Evolutionary conservation across 2,113 vertebrate genomes (phyloP).

Genomic region (Vidua macroura): DNA sequence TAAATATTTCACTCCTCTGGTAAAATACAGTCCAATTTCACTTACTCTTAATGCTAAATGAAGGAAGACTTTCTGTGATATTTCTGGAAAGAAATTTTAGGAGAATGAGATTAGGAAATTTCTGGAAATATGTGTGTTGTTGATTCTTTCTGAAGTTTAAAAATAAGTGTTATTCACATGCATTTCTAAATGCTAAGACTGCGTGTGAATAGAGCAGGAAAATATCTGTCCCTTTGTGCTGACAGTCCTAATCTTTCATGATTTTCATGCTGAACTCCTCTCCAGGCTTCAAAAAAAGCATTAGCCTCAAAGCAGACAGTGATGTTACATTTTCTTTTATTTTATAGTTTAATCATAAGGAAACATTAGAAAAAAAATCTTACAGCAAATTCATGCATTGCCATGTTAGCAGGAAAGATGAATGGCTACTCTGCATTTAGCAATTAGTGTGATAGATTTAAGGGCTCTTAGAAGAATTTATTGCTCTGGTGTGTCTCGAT

Average conservation of each 20-base stretch:
- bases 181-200: not conserved
- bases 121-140: not conserved
- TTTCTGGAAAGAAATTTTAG: not conserved
- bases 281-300: not conserved
- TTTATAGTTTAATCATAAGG: not conserved
- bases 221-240: not conserved
- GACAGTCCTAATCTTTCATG: not conserved
- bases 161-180: not conserved
- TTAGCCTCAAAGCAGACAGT: not conserved
- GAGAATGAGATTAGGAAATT: not conserved
- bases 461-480: slow-evolving; percentile 58
- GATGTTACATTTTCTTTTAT: not conserved
- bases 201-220: not conserved
- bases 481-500: not conserved
- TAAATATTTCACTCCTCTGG: not conserved
- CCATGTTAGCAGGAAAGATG: not conserved
- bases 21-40: not conserved
- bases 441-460: slow-evolving; percentile 47
- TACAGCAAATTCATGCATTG: not conserved
- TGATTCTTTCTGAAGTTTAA: not conserved
- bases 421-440: not conserved
- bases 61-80: not conserved
- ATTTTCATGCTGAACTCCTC: not conserved
- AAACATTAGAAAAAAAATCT: not conserved
- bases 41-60: not conserved